phyloP scores from a whole-genome alignment of 2,888 invertebrate species.

The Dromius quadrimaculatus region DNA sequence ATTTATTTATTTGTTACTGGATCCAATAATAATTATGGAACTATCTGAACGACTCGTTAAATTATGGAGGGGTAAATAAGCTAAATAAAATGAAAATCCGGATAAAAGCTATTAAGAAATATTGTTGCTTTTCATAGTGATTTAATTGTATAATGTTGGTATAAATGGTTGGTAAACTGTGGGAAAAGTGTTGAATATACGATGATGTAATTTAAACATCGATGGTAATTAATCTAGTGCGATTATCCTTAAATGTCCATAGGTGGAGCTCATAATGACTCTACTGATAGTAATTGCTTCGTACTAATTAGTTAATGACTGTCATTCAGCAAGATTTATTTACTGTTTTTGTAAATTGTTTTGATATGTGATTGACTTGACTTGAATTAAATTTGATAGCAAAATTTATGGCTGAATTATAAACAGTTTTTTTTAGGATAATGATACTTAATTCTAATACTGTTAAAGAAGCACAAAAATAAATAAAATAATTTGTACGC shows the following conservation, averaged over 20 bases:
- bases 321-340: neutral
- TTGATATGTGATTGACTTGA: neutral
- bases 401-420: neutral
- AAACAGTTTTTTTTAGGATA: neutral
- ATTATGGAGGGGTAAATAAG: too few relatives aligned
- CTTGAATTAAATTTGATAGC: neutral
- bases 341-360: neutral
- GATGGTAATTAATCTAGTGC: neutral
- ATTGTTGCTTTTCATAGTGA: too few relatives aligned
- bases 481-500: too few relatives aligned
- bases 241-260: neutral
- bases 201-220: neutral
- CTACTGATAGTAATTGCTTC: neutral
- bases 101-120: too few relatives aligned
- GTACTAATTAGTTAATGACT: neutral
- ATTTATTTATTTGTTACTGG: too few relatives aligned
- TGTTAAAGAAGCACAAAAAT: too few relatives aligned
- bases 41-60: too few relatives aligned
- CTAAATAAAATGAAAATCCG: too few relatives aligned
- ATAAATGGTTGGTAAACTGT: too few relatives aligned
- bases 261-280: neutral
- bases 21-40: too few relatives aligned
- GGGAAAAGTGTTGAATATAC: neutral
- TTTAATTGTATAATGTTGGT: too few relatives aligned
- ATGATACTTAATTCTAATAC: too few relatives aligned